phyloP scores from a whole-genome alignment of 2,888 invertebrate species.

The Chymomyza procnemis region DNA sequence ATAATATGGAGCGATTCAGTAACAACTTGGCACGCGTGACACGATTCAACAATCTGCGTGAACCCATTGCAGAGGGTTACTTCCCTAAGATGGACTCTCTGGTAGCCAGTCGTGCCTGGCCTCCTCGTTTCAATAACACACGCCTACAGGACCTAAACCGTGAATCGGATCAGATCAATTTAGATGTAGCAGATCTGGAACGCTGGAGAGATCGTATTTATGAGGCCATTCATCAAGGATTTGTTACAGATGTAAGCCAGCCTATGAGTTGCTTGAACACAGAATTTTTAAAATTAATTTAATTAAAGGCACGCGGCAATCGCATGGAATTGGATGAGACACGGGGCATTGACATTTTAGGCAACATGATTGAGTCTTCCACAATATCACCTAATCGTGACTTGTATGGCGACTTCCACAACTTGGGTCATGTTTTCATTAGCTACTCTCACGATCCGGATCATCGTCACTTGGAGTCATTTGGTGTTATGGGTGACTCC shows the following conservation, averaged over 20 bases:
- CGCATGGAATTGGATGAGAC: constrained; percentile 82
- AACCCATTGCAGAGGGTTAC: constrained; percentile 87
- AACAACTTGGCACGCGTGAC: constrained; percentile 83
- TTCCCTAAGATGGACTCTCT: constrained; percentile 90
- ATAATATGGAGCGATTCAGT: constrained; percentile 87
- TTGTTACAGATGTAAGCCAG: constrained; percentile 80
- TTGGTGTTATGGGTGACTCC: constrained; percentile 90
- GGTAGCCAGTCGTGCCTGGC: constrained; percentile 87
- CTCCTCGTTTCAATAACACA: constrained; percentile 83
- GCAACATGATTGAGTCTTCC: constrained; percentile 88
- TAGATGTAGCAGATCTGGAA: constrained; percentile 85
- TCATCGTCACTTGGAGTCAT: constrained; percentile 84
- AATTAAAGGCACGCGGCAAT: constrained; percentile 81
- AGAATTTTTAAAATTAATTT: background rate
- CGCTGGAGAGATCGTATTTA: constrained; percentile 87
- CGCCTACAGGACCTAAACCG: constrained; percentile 83
- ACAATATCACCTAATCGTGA: constrained; percentile 84
- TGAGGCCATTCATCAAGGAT: constrained; percentile 84
- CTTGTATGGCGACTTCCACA: constrained; percentile 89
- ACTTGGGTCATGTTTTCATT: constrained; percentile 88
- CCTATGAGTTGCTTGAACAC: too few relatives aligned
- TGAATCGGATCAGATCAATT: constrained; percentile 83
- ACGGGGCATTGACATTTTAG: constrained; percentile 87
- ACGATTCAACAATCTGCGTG: constrained; percentile 83
- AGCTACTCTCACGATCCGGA: constrained; percentile 90